These are phyloP conservation scores for Streptopelia turtur DNA, from an alignment of 2,797 vertebrate species.

Conservation along the genomic window DNA sequence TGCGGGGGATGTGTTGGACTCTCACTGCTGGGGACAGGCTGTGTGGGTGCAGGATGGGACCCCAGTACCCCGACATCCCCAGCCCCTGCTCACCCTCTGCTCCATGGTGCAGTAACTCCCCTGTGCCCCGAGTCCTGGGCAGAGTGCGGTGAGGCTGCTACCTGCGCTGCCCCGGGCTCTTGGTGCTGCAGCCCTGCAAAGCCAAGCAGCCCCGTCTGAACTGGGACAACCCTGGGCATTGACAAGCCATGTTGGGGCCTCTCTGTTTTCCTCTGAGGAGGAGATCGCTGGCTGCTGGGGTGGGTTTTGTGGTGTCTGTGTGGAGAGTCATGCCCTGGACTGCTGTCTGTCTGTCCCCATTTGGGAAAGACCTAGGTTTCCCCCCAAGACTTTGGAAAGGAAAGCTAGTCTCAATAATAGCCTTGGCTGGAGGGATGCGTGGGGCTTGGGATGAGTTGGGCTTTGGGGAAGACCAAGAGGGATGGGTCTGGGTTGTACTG, in stretches of 20 bases:
- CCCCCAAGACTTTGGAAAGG: not conserved
- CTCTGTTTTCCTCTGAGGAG: not conserved
- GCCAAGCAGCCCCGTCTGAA: not conserved
- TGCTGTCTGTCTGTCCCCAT: not conserved
- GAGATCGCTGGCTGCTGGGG: rapidly evolving
- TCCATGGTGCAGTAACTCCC: not conserved
- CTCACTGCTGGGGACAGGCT: not conserved
- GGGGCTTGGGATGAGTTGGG: not conserved
- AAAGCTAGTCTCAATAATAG: not conserved
- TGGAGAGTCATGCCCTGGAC: not conserved
- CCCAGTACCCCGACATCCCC: rapidly evolving
- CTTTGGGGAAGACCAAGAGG: not conserved
- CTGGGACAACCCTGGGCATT: rapidly evolving
- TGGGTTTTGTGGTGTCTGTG: not conserved
- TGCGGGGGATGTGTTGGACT: rapidly evolving
- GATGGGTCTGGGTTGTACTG: not conserved
- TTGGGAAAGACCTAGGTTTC: not conserved
- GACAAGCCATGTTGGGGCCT: rapidly evolving
- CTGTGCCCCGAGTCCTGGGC: rapidly evolving
- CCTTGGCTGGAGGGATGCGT: rapidly evolving
- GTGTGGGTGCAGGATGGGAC: not conserved
- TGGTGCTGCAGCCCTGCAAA: rapidly evolving
- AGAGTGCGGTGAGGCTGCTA: not conserved
- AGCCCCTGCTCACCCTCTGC: rapidly evolving
- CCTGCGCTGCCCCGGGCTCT: not conserved